These are phyloP conservation scores for Drosophila murphyi DNA, from an alignment of 1,140 invertebrate species.

Conservation along the genomic window DNA sequence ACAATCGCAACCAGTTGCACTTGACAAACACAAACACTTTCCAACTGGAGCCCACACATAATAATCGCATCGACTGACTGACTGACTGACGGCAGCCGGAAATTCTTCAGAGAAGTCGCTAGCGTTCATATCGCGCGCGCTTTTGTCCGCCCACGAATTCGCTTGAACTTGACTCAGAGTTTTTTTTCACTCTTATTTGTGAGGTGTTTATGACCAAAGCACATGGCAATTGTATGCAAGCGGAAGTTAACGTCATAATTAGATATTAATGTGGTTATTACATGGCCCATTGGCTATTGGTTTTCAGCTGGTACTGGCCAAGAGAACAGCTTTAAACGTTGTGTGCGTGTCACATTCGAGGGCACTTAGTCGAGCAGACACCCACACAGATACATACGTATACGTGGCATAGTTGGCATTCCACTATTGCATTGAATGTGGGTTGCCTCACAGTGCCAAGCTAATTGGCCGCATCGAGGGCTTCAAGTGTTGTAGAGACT, in stretches of 20 bases:
- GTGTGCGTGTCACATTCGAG: slow-evolving; percentile 3
- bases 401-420: slow-evolving; percentile 26
- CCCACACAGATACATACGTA: slow-evolving; percentile 4
- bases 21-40: slow-evolving; percentile 69
- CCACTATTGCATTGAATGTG: slow-evolving; percentile 7
- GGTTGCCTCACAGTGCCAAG: slow-evolving; percentile 34
- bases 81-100: slow-evolving; percentile 27
- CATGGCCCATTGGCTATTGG: slow-evolving; percentile 17
- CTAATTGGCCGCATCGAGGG: slow-evolving; percentile 43
- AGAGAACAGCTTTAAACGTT: not conserved
- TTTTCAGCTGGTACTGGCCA: not conserved
- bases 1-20: slow-evolving; percentile 62
- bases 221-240: slow-evolving; percentile 33
- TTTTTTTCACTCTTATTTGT: slow-evolving; percentile 8
- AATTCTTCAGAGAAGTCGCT: slow-evolving; percentile 63
- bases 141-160: slow-evolving; percentile 40
- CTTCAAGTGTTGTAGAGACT: slow-evolving; percentile 32
- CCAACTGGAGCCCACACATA: slow-evolving; percentile 37
- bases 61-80: slow-evolving; percentile 28
- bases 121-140: slow-evolving; percentile 22
- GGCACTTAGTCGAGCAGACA: slow-evolving; percentile 15
- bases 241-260: slow-evolving; percentile 70
- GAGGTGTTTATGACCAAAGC: slow-evolving; percentile 40
- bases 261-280: slow-evolving; percentile 63
- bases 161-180: slow-evolving; percentile 65